Evolutionary conservation across 1,140 invertebrate genomes (phyloP), one percentile per base, ranked within the genome.

Genomic region (Penaeus indicus): DNA sequence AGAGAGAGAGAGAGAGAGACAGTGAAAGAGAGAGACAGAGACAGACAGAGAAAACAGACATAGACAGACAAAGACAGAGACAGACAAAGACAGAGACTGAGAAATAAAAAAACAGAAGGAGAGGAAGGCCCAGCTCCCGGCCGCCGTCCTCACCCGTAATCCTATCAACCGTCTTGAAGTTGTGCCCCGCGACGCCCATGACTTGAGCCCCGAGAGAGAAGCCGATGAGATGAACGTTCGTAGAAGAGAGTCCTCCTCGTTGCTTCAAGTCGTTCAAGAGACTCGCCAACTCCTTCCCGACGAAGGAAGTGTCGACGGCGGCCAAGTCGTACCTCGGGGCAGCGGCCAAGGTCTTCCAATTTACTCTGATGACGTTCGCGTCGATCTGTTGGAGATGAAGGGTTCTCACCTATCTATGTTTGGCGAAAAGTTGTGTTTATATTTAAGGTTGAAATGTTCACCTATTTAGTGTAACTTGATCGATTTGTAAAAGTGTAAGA

Each of bases 121-220:
- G 38, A 7, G 38, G 22, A 22, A 19, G 19, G 54, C 3, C n/a
- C 10, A 22, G 25, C 78, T 47, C 25, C 10, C 54, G 4, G 32
- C 25, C 18, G n/a, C n/a, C 32, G 8, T 8, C 18, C 79, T 16
- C 1, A 81, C 79, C 79, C n/a, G 79, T 81, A 18, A 81, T 81
- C 54, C 79, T 81, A 47, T 25, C 79, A 8, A 81, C 19, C 25
- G n/a, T 47, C 25, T 25, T 25, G 47, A 60, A 81, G 5, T 22
- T 32, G 47, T 81, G 32, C 0, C 79, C 79, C 22, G 79, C 60
- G 32, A 81, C 22, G 16, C 42, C 79, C 25, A 47, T 27, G 42
- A 22, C 79, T 4, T 81, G 79, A 4, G 79, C 79, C 7, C 79
- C 79, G 32, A 81, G 32, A n/a, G 32, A 42, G 79, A 81, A 81